phyloP scores from a whole-genome alignment of 1,140 invertebrate species.

The Bombus confusus region DNA sequence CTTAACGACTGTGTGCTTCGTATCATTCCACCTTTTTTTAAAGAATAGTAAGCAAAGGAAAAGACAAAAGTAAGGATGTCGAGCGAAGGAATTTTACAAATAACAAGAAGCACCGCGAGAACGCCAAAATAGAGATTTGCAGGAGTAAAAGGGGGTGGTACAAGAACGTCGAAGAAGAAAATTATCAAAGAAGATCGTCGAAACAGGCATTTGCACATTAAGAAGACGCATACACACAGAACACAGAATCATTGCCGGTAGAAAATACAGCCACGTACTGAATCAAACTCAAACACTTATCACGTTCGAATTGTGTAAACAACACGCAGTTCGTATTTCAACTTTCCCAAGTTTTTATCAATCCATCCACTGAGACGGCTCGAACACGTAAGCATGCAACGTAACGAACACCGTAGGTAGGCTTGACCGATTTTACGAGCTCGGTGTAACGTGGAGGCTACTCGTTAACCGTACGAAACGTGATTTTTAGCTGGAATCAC shows the following conservation, averaged over 20 bases:
- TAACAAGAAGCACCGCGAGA: not conserved
- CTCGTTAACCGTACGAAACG: conserved; percentile 1
- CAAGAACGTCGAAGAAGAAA: not conserved
- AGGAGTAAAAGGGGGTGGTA: not conserved
- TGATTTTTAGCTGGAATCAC: conserved; percentile 12
- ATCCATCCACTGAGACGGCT: not conserved
- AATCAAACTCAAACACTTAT: not conserved
- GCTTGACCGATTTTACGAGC: conserved; percentile 2
- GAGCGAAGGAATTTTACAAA: not conserved
- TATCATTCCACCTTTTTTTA: not conserved
- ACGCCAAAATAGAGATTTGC: too few species aligned
- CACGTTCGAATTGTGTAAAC: not conserved
- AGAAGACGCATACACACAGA: too few species aligned
- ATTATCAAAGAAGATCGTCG: not conserved
- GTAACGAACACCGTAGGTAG: not conserved
- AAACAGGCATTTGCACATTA: not conserved
- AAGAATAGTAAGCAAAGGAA: not conserved
- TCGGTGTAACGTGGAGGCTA: not conserved
- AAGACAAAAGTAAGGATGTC: not conserved
- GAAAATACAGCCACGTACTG: not conserved
- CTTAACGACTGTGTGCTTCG: not conserved
- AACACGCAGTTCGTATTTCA: not conserved
- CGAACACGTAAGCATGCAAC: not conserved
- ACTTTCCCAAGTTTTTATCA: not conserved
- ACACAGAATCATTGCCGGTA: too few species aligned